A percentile compares a stretch with the other conserved stretches of the same genome.
Evolutionary conservation across 2,113 vertebrate species (phyloP).

Genomic region (Sebastes fasciatus): DNA sequence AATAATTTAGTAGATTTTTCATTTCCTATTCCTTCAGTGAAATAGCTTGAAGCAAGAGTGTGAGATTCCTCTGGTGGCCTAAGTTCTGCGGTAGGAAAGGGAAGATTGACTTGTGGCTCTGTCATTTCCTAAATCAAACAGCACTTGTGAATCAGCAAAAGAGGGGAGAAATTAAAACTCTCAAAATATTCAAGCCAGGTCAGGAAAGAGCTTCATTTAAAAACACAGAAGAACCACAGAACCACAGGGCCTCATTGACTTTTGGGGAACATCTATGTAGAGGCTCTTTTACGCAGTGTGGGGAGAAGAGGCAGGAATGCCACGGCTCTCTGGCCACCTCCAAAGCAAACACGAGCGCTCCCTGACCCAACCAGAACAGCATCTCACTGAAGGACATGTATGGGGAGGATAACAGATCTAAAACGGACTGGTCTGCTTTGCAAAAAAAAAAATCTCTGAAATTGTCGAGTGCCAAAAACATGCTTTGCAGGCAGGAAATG

Average conservation of each 20-base stretch:
- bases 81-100: conserved; percentile 58
- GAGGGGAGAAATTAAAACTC: conserved; percentile 64
- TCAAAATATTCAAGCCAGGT: conserved; percentile 65
- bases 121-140: conserved; percentile 77
- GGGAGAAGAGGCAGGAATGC: conserved; percentile 67
- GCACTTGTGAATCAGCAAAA: conserved; percentile 77
- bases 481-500: conserved; percentile 36
- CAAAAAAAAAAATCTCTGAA: neutral
- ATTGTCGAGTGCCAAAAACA: conserved; percentile 32
- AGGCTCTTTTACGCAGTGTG: conserved; percentile 61
- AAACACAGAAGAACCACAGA: conserved; percentile 65
- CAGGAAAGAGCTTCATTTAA: conserved; percentile 65
- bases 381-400: conserved; percentile 48
- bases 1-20: neutral
- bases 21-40: conserved; percentile 12
- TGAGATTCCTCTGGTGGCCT: conserved; percentile 38
- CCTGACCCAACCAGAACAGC: conserved; percentile 58
- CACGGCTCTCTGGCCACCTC: conserved; percentile 52
- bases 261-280: conserved; percentile 69
- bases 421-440: conserved; percentile 8
- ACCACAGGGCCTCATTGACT: conserved; percentile 64
- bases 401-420: conserved; percentile 34
- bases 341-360: conserved; percentile 72
- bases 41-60: conserved; percentile 16
- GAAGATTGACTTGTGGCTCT: conserved; percentile 67